Evolutionary conservation across 2,113 vertebrate species (phyloP), one percentile per base, ranked within the genome.

Genomic region (Theristicus caerulescens): DNA sequence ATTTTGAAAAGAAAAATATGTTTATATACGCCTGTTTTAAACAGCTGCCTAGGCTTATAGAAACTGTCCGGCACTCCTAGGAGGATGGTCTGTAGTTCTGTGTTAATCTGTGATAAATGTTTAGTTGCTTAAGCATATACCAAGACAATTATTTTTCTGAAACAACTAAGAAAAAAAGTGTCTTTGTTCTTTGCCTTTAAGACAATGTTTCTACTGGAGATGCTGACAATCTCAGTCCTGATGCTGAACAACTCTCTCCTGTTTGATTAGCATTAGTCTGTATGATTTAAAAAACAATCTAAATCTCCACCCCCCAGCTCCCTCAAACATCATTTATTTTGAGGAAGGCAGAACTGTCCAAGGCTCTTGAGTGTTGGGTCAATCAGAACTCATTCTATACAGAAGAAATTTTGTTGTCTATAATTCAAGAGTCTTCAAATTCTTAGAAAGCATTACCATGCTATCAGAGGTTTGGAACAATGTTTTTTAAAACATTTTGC

Each of bases 131-230:
- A 67, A 91, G 16, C 17, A 11, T 46, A n/a, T 46, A 27, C 18
- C 17, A 49, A 77, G 32, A n/a, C 57, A 65, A 44, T 49, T 24
- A 17, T n/a, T 84, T 70, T 82, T 40, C n/a, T 66, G 58, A 32
- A 74, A 46, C 10, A 40, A 36, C 22, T 29, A 42, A 79, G 32
- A 31, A 22, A 38, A 66, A 24, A 61, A 64, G 20, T 19, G 26
- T 25, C 47, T 67, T 66, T 77, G 32, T 16, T 55, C 47, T 54
- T 64, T 65, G 69, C 26, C 27, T 91, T 77, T 54, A 54, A 29
- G 55, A 24, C 0, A 3, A 0, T 12, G 2, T 49, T 90, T 76
- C 58, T 65, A 0, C 34, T 70, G 58, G 29, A 57, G 77, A 38
- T 74, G 32, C 51, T 54, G 47, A 42, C 6, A 4, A 2, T 69